Evolutionary conservation across 2,113 vertebrate species (phyloP), one percentile per base, ranked within the genome.

Genomic region (Coptodon bakossiorum): DNA sequence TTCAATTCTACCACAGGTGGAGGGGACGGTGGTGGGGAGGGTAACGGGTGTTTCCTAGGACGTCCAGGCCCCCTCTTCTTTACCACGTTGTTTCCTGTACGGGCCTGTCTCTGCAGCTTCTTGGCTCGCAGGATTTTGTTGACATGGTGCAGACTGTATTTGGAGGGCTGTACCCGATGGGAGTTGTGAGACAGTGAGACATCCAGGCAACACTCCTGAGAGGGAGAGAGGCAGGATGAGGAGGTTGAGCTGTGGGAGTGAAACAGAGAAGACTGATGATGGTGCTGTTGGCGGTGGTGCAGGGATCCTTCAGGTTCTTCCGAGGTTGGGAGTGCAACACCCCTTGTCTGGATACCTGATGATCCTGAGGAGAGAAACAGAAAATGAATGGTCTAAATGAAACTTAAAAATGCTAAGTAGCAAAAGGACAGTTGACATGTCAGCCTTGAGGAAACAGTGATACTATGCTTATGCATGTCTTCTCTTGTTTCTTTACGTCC

Each of bases 111-210:
- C 95, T 99, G 99, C 91, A 99, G 97, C 95, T 98, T 96, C 96
- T 99, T 99, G 94, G 98, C 98, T 84, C 98, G 98, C 87, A 99
- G 96, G 95, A 99, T 99, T 96, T 99, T 99, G 97, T 99, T 99
- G 92, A 99, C 98, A 0, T 99, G 99, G 93, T 99, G 98, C 93
- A 99, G 96, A 92, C 98, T 99, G 97, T 98, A 98, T 95, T 99
- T 99, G 2, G 98, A 97, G 91, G 97, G 97, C 90, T 98, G 97
- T 3, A 80, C 88, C 34, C 94, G 91, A 52, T 96, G 94, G 34
- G 94, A 90, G 86, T 87, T 94, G 91, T 89, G 96, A 88, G 93
- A 90, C 87, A 91, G 81, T 13, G 96, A 90, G 68, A 92, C 86
- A 71, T 95, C 93, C 85, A 94, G 83, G 92, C 92, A 92, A 86